These are phyloP conservation scores for Nettapus auritus DNA, from an alignment of 2,113 vertebrate species.

Conservation along the genomic window DNA sequence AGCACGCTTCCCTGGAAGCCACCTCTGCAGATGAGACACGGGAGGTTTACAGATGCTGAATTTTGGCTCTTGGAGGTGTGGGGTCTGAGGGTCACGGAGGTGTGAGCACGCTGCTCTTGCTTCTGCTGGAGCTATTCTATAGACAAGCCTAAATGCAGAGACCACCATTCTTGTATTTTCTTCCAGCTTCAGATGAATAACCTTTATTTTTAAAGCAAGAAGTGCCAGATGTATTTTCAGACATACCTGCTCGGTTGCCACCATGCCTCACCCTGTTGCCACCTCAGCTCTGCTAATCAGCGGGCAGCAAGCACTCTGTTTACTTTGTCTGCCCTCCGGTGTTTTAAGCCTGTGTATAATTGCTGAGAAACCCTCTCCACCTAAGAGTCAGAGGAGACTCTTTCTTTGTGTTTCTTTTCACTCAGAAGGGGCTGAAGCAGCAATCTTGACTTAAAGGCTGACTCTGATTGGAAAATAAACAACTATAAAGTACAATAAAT, in stretches of 20 bases:
- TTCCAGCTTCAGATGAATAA: neutral
- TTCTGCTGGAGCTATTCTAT: neutral
- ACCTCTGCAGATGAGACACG: neutral
- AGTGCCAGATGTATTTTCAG: neutral
- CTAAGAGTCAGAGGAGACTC: neutral
- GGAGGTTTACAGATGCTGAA: neutral
- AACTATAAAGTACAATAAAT: constrained; percentile 79
- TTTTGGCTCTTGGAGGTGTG: neutral
- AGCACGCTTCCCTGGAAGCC: neutral
- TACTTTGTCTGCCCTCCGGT: neutral
- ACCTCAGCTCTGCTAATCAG: neutral
- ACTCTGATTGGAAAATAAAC: constrained; percentile 83
- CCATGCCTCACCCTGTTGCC: neutral
- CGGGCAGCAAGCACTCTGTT: neutral
- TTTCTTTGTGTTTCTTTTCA: constrained; percentile 49
- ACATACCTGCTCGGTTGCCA: neutral
- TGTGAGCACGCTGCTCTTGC: neutral
- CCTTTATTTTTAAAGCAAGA: neutral
- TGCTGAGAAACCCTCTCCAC: neutral
- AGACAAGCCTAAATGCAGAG: neutral
- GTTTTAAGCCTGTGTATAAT: neutral
- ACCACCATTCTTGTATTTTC: neutral
- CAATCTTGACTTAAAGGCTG: constrained; percentile 76
- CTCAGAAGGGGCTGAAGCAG: constrained; percentile 65
- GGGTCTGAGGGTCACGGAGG: neutral